Evolutionary conservation across 2,888 invertebrate genomes (phyloP), one percentile per base, ranked within the genome.

Genomic region (Zhengitettix transpicula): DNA sequence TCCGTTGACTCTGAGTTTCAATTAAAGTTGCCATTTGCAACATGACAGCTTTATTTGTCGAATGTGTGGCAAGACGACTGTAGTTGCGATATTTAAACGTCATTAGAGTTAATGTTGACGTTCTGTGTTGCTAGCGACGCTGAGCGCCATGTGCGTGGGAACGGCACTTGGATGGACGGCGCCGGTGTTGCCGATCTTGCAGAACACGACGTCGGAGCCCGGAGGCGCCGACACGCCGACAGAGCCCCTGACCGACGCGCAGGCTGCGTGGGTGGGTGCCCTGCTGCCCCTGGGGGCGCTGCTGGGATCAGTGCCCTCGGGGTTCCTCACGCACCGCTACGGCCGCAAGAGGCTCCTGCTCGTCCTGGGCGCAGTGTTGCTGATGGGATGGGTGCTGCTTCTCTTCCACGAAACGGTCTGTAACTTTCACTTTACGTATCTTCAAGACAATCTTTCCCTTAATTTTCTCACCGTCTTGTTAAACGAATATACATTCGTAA

Each of bases 181-280:
- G 15, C 55, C 59, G 7, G 59, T 53, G 55, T 52, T 59, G 51
- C 56, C 59, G 15, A 40, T 44, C 40, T 52, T 59, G 51, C 40
- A 44, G 15, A 17, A 44, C 10, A 40, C 40, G 15, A 16, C 51
- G 15, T 17, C 11, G 14, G 52, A 17, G 11, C 55, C 42, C 40
- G 55, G 52, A 12, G 40, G 40, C 55, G 40, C 14, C 55, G 40
- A 55, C 14, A n/a, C 40, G 40, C 10, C 55, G 40, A 10, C 40
- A 14, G 28, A n/a, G 55, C 16, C 55, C 14, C 42, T 59, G n/a
- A 55, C 59, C 10, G 16, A 17, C 15, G 59, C 40, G 3, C 55
- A 59, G 40, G 59, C 47, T 10, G 52, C 59, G 5, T 59, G 59
- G 59, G 16, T 59, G 12, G 56, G 59, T n/a, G 52, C 59, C 40